Evolutionary conservation across 2,888 invertebrate species (phyloP), one percentile per base, ranked within the genome.

Genomic region (Carterocephalus palaemon): DNA sequence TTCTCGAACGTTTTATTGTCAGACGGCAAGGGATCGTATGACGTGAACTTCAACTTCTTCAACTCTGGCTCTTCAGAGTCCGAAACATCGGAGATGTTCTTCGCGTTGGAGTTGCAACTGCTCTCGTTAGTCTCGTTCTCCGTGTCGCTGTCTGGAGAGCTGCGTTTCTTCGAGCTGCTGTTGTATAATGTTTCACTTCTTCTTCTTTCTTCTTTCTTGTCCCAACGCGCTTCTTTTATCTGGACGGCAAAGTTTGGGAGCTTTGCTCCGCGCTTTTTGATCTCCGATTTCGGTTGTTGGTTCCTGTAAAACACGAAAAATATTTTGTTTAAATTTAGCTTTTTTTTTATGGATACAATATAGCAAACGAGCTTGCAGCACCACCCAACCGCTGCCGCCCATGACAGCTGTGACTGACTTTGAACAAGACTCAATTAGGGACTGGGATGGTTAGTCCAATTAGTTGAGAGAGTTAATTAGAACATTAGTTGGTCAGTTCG

Each of bases 221-320:
- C 70, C 88, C 87, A 88, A 49, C 88, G 87, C 1, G 85, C 66
- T 47, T 84, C 76, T 51, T 88, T 88, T 66, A 84, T 83, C 52
- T 88, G 88, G 2, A 87, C 68, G 4, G 89, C 89, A 62, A 89
- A 90, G 64, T 90, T 89, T 0, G 90, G 90, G 15, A 90, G 73
- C 56, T 90, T 90, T 2, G 90, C 90, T n/a, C 90, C 90, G 22
- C 90, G 74, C 0, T 90, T 90, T 57, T 87, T 86, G 75, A 83
- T 84, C 49, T 86, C 86, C 40, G 84, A 29, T 52, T 85, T 86
- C 1, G 87, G 82, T 45, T 75, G 70, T 48, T 61, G 57, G 38
- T 54, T 64, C 28, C 70, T 73, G 4, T n/a, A n/a, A n/a, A n/a
- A n/a, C n/a, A n/a, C n/a, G n/a, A n/a, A n/a, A n/a, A n/a, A n/a